phyloP scores from a whole-genome alignment of 2,888 invertebrate species.

The Petrophora chlorosata region DNA sequence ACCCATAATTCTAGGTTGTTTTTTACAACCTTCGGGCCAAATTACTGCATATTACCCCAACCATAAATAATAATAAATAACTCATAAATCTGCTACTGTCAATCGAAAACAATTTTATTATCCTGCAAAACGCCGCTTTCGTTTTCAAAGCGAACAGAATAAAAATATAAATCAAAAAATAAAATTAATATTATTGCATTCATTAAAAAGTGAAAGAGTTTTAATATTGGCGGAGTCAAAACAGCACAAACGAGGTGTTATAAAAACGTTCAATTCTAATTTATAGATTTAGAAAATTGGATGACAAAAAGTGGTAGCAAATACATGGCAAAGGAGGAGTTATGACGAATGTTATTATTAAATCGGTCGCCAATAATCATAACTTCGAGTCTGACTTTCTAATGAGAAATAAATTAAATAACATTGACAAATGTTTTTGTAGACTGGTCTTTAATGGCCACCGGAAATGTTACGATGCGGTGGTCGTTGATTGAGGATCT shows the following conservation, averaged over 20 bases:
- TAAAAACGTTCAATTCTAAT: slow-evolving; percentile 48
- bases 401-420: slow-evolving; percentile 29
- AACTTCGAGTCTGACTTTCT: slow-evolving; percentile 44
- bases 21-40: slow-evolving; percentile 11
- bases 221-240: slow-evolving; percentile 33
- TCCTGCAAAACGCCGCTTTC: slow-evolving; percentile 33
- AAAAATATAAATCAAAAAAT: slow-evolving; percentile 44
- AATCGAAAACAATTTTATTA: slow-evolving; percentile 35
- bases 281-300: slow-evolving; percentile 61
- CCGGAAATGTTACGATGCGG: background rate
- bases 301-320: slow-evolving; percentile 51
- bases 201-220: slow-evolving; percentile 52
- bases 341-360: slow-evolving; percentile 34
- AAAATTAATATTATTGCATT: slow-evolving; percentile 37
- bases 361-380: slow-evolving; percentile 23
- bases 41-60: slow-evolving; percentile 21
- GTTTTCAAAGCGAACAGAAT: slow-evolving; percentile 30
- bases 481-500: background rate
- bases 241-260: slow-evolving; percentile 35
- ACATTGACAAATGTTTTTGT: slow-evolving; percentile 20
- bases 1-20: slow-evolving; percentile 1
- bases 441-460: slow-evolving; percentile 5
- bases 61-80: slow-evolving; percentile 20
- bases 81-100: slow-evolving; percentile 30
- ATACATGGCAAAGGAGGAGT: slow-evolving; percentile 32